Base-by-base conservation (phyloP, 2,797 vertebrate genomes). In the Trachops cirrhosus region DNA sequence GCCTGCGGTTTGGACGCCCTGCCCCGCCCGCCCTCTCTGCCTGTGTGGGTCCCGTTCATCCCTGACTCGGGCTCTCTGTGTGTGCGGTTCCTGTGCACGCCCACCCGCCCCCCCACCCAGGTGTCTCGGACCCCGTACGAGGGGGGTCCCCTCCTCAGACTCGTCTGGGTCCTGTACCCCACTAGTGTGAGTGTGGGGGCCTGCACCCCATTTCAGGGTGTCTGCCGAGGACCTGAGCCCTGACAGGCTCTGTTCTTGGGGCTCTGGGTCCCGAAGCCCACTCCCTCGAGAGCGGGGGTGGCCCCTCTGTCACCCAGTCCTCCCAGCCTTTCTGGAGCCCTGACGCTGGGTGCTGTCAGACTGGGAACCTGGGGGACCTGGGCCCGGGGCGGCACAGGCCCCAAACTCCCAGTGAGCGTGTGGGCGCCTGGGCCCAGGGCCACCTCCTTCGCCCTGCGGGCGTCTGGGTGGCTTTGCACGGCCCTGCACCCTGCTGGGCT, bases 351-450 rank as follows among this genome's bases (percentile, higher is more conserved):
- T 4, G 4, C 74, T 5, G 21, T 10, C 12, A 10, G 19, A 1
- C 44, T 1, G 29, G 3, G 12, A 44, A 54, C 1, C 24, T 59
- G 57, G 24, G 57, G 57, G 5, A 9, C 24, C 29, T 62, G 16
- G 29, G 26, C 19, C 2, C 6, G 1, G 24, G 48, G 24, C 0
- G 1, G 14, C 5, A 0, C 12, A 9, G 37, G 11, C 16, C 37
- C 67, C 37, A 1, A 2, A 34, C 75, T 3, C 46, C 8, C 19
- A 59, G 50, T 2, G 5, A 50, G 50, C 3, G 7, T 19, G 11
- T 12, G 7, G 74, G 68, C 0, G 12, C 44, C 12, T 5, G 32
- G n/a, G 52, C 21, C 1, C 0, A 24, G 0, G 3, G 39, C 10
- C 32, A 34, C 14, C 9, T 0, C 6, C 64, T 12, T 2, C 2